These are phyloP conservation scores for Bovichtus diacanthus DNA, from an alignment of 2,797 vertebrate genomes.

Conservation along the genomic window DNA sequence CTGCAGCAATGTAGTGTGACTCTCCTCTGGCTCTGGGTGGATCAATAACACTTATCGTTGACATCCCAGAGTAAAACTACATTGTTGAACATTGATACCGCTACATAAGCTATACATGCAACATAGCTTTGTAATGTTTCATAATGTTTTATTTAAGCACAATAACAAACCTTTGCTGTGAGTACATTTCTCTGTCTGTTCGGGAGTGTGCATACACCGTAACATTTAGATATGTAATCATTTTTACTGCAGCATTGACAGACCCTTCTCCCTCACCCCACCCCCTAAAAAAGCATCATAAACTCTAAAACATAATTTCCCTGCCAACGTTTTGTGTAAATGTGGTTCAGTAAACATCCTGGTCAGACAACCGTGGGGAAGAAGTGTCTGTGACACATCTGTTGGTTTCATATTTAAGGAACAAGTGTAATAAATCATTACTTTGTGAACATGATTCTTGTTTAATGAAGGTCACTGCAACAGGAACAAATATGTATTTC, in stretches of 20 bases:
- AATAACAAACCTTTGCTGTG: neutral
- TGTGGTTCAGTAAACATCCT: neutral
- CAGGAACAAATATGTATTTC: neutral
- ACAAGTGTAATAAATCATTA: neutral
- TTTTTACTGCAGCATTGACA: too few relatives aligned
- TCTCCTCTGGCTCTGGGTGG: neutral
- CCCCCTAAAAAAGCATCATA: too few relatives aligned
- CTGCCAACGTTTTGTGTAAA: neutral
- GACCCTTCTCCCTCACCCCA: too few relatives aligned
- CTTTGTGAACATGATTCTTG: neutral
- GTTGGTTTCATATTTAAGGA: neutral
- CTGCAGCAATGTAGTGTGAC: neutral
- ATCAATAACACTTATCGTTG: conserved; percentile 1
- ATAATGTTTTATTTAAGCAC: neutral
- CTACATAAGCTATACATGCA: too few relatives aligned
- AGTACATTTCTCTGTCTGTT: neutral
- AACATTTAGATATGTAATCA: too few relatives aligned
- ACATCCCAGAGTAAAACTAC: neutral
- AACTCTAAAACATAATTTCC: neutral
- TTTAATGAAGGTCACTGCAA: neutral
- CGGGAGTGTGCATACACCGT: neutral
- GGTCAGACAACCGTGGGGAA: neutral
- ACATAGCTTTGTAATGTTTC: neutral
- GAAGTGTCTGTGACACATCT: neutral
- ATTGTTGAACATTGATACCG: neutral